These are phyloP conservation scores for Creontiades dilutus DNA, from an alignment of 2,888 invertebrate species.

Conservation along the genomic window DNA sequence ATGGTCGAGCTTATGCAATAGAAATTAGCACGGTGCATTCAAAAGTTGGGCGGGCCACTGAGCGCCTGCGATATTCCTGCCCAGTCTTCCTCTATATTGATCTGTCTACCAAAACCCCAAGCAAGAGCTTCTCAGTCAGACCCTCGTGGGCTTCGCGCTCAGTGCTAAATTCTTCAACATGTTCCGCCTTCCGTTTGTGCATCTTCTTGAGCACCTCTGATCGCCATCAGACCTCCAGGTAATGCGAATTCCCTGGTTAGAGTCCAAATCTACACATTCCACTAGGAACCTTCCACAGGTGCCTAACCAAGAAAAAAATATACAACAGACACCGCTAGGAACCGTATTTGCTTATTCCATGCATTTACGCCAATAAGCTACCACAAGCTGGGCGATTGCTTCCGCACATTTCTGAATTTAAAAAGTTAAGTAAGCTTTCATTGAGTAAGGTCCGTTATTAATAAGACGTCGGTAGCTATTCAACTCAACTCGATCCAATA, in stretches of 20 bases:
- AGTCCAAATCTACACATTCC: too few relatives aligned
- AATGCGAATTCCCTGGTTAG: not conserved
- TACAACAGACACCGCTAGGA: too few relatives aligned
- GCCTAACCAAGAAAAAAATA: too few relatives aligned
- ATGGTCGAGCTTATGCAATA: not conserved
- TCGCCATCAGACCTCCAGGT: constrained; percentile 10
- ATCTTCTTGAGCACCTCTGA: not conserved
- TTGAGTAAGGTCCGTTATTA: too few relatives aligned
- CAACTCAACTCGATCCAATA: too few relatives aligned
- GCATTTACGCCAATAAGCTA: too few relatives aligned
- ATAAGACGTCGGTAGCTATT: too few relatives aligned
- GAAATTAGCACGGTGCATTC: not conserved
- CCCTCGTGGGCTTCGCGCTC: constrained; percentile 42
- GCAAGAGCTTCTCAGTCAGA: constrained; percentile 27
- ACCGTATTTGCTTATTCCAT: too few relatives aligned
- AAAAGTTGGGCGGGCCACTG: not conserved
- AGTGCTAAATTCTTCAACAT: constrained; percentile 18
- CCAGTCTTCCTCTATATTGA: constrained; percentile 37
- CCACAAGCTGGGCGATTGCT: too few relatives aligned
- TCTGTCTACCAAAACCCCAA: constrained; percentile 32
- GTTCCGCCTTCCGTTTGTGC: constrained; percentile 4
- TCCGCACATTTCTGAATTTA: too few relatives aligned
- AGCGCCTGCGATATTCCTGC: constrained; percentile 39
- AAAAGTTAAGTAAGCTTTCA: too few relatives aligned
- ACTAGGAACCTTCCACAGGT: too few relatives aligned